A percentile compares a stretch with the other conserved stretches of the same genome.
Evolutionary conservation across 2,113 vertebrate genomes (phyloP).

Genomic region (Syngnathoides biaculeatus): DNA sequence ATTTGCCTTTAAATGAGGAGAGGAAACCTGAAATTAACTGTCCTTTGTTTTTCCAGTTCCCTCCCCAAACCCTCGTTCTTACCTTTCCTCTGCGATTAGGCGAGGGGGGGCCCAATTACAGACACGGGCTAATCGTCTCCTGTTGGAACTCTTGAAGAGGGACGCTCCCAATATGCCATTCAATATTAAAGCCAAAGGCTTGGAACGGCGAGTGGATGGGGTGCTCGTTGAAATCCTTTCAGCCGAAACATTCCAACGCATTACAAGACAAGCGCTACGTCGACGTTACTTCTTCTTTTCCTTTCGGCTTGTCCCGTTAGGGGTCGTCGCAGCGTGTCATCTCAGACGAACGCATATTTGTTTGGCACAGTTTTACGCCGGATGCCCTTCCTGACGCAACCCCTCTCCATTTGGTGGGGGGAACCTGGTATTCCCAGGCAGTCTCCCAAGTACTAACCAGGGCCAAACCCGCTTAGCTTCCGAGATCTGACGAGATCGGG

Average conservation of each 20-base stretch:
- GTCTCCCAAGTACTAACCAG: no score
- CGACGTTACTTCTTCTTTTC: no score
- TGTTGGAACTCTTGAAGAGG: conserved; percentile 81
- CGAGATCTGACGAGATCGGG: no score
- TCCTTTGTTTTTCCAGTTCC: conserved; percentile 87
- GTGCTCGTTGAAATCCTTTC: not conserved
- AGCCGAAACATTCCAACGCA: not conserved
- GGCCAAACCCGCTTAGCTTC: no score
- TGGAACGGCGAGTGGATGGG: conserved; percentile 9
- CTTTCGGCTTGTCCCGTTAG: no score
- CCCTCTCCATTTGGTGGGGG: no score
- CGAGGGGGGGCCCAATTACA: conserved; percentile 92
- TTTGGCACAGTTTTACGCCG: no score
- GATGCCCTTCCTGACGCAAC: no score
- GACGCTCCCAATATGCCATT: conserved; percentile 68
- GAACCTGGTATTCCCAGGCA: no score
- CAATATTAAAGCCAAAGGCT: conserved; percentile 65
- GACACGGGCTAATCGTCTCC: conserved; percentile 84
- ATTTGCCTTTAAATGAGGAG: conserved; percentile 99
- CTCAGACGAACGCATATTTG: no score
- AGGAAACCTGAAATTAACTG: conserved; percentile 99
- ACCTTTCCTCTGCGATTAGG: conserved; percentile 86
- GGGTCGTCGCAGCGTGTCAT: no score
- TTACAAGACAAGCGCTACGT: no score
- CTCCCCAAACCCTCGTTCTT: conserved; percentile 27